Percentiles rank a stretch among this genome's conserved stretches.
phyloP scores from a whole-genome alignment of 2,113 vertebrate species.

The Oreochromis aureus region DNA sequence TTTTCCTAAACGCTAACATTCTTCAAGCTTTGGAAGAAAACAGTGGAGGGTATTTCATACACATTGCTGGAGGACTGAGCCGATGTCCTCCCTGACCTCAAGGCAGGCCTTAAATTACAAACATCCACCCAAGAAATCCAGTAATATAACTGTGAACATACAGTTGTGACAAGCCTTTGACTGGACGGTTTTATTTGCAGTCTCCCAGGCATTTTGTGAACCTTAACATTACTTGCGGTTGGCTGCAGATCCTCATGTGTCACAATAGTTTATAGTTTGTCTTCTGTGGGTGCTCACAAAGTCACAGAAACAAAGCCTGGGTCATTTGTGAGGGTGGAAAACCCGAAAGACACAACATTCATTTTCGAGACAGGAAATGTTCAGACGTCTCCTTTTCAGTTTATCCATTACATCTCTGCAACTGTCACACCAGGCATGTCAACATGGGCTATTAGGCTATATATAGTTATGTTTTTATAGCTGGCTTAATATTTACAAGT shows the following conservation, averaged over 20 bases:
- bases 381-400: not conserved
- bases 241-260: constrained; percentile 56
- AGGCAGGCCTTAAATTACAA: not conserved
- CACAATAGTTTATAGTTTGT: constrained; percentile 56
- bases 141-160: constrained; percentile 1
- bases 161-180: constrained; percentile 26
- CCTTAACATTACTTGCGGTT: constrained; percentile 54
- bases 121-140: not conserved
- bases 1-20: rapidly evolving
- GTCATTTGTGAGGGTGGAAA: constrained; percentile 8
- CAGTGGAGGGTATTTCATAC: not conserved
- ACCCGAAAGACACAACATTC: not conserved
- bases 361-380: not conserved
- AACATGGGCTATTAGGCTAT: not conserved
- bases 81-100: not conserved
- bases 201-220: constrained; percentile 45
- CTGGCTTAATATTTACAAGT: not conserved
- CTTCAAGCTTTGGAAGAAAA: not conserved
- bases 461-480: not conserved
- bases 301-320: constrained; percentile 13
- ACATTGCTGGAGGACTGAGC: not conserved
- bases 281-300: constrained; percentile 11
- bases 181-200: constrained; percentile 8
- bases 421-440: not conserved
- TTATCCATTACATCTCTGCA: not conserved